Base-by-base conservation (phyloP, 2,888 invertebrate species). In the Drosophila villosipedis region DNA sequence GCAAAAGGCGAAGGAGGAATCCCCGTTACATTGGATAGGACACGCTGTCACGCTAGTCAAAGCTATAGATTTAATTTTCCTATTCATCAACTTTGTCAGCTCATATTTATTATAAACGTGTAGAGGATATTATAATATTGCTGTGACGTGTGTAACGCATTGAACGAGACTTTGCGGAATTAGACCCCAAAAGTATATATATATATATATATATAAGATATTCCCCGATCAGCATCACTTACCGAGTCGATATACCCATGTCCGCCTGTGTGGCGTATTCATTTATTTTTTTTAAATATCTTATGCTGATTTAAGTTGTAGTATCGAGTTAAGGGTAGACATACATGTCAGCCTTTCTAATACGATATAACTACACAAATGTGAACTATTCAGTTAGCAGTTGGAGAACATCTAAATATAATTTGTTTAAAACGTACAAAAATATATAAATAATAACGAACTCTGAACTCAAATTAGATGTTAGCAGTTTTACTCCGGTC, bases 61-160 rank as follows among this genome's bases (percentile, higher is more conserved):
- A 69, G 76, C 81, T 68, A 64, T 71, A 14, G 47, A 54, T 58
- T 71, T 54, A 41, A 54, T 62, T 61, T 39, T 52, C 28, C 78
- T 79, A 80, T 82, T 82, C 84, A 89, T 74, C 89, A 84, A 81
- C 84, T 78, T 84, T 81, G 76, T 84, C 76, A 84, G 68, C 74
- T 57, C 68, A 55, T 49, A 54, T 58, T 22, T 41, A 22, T 16
- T 16, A 25, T 25, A 16, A 9, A 16, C n/a, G 16, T 16, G 25
- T 9, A 25, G 25, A 9, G 25, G 47, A 47, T 16, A 7, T 9
- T 25, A 25, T 47, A 0, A 25, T 47, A 9, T 25, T 43, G 22
- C 12, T 2, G 12, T 22, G 43, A 22, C 3, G 22, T 22, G 43
- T 43, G 10, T 41, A 41, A 41, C n/a, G 41, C 41, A 10, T 41